Conservation (phyloP, 1,140 invertebrate species). For the Cotesia glomerata region DNA sequence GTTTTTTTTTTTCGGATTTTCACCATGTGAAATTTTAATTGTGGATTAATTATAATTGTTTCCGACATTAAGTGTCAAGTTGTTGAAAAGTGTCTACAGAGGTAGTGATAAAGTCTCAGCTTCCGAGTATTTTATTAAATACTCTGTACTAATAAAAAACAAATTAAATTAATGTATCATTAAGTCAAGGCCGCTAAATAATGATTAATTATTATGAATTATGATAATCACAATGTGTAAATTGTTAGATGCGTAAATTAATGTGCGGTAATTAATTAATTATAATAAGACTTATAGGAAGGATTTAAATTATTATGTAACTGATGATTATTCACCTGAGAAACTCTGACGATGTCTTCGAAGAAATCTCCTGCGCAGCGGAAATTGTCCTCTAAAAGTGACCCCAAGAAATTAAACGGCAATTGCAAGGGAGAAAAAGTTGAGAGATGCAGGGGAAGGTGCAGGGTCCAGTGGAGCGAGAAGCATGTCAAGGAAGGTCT, state of each 20-base stretch:
- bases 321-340: slow-evolving; percentile 53
- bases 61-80: too few relatives aligned
- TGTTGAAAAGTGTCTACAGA: too few relatives aligned
- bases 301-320: too few relatives aligned
- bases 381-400: slow-evolving; percentile 43
- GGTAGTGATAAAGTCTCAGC: too few relatives aligned
- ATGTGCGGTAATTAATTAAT: not conserved
- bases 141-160: too few relatives aligned
- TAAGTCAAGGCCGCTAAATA: too few relatives aligned
- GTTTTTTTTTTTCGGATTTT: slow-evolving; percentile 6
- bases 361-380: slow-evolving; percentile 46
- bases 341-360: slow-evolving; percentile 59
- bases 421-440: slow-evolving; percentile 27
- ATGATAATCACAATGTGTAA: too few relatives aligned
- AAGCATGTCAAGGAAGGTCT: slow-evolving; percentile 61
- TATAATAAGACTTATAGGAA: too few relatives aligned
- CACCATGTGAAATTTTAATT: not conserved
- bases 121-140: too few relatives aligned
- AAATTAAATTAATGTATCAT: too few relatives aligned
- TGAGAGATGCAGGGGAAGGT: slow-evolving; percentile 54
- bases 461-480: slow-evolving; percentile 60
- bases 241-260: not conserved
- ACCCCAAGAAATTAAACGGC: slow-evolving; percentile 35
- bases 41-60: too few relatives aligned
- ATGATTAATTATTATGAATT: too few relatives aligned